A percentile compares a stretch with the other conserved stretches of the same genome.
These are phyloP conservation scores for Eudasyphora cyanicolor DNA, from an alignment of 2,888 invertebrate genomes.

Conservation along the genomic window DNA sequence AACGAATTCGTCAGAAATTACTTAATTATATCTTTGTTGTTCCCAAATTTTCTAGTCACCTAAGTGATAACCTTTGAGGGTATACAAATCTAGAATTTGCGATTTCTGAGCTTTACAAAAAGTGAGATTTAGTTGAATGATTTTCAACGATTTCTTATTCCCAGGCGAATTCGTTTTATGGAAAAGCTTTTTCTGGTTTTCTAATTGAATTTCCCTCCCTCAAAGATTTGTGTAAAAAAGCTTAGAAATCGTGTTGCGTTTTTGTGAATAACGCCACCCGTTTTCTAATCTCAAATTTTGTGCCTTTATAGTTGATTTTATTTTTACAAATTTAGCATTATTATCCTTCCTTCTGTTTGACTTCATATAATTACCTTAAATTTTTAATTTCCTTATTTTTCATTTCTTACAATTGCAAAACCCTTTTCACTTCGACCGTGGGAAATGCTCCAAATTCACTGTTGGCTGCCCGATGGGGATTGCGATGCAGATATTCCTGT, in stretches of 20 bases:
- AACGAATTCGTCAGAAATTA: too few relatives aligned
- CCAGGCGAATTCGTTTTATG: not conserved
- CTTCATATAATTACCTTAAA: constrained; percentile 33
- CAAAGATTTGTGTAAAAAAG: too few relatives aligned
- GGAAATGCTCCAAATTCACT: constrained; percentile 78
- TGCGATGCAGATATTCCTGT: constrained; percentile 78
- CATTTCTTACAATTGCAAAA: constrained; percentile 72
- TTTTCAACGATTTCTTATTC: too few relatives aligned
- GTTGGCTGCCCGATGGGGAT: constrained; percentile 77
- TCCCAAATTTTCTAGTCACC: too few relatives aligned
- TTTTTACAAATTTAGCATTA: constrained; percentile 42
- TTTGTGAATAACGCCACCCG: not conserved
- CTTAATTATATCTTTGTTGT: too few relatives aligned
- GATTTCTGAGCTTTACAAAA: too few relatives aligned
- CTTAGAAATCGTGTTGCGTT: not conserved
- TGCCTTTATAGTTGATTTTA: constrained; percentile 46
- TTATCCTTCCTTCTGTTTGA: constrained; percentile 17
- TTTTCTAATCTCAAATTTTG: constrained; percentile 30
- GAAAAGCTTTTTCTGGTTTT: too few relatives aligned
- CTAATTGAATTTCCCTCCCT: too few relatives aligned
- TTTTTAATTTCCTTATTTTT: not conserved
- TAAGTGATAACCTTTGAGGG: too few relatives aligned
- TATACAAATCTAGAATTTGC: too few relatives aligned
- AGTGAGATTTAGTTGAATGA: too few relatives aligned
- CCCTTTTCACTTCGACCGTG: constrained; percentile 77